These are phyloP conservation scores for Stenichneumon culpator DNA, from an alignment of 2,888 invertebrate species.

Conservation along the genomic window DNA sequence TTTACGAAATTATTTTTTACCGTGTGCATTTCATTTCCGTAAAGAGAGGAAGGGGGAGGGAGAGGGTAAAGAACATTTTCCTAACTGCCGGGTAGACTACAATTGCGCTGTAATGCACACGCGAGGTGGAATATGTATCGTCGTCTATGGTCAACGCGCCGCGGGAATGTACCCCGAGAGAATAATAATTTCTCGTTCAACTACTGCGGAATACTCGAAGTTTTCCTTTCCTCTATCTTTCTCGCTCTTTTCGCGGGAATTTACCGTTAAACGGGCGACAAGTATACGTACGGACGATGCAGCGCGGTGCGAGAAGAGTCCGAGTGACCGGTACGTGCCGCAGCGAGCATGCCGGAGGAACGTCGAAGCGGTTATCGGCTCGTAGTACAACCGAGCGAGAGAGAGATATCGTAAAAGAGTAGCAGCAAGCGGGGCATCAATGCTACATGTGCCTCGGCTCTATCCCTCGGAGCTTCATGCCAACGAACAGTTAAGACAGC, in stretches of 20 bases:
- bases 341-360: slow-evolving; percentile 40
- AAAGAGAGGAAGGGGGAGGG: no score
- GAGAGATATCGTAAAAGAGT: slow-evolving; percentile 19
- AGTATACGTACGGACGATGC: slow-evolving; percentile 21
- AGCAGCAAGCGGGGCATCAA: slow-evolving; percentile 34
- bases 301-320: background rate
- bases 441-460: slow-evolving; percentile 48
- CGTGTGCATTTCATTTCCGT: background rate
- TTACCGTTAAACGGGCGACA: slow-evolving; percentile 56
- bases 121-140: slow-evolving; percentile 11
- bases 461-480: slow-evolving; percentile 80
- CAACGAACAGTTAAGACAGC: slow-evolving; percentile 82
- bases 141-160: slow-evolving; percentile 17
- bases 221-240: slow-evolving; percentile 46
- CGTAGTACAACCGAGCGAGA: slow-evolving; percentile 24
- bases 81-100: background rate
- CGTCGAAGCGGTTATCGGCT: slow-evolving; percentile 48
- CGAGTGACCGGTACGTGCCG: slow-evolving; percentile 47
- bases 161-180: slow-evolving; percentile 35
- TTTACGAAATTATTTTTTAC: background rate
- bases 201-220: slow-evolving; percentile 30
- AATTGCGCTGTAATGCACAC: slow-evolving; percentile 4
- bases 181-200: slow-evolving; percentile 51
- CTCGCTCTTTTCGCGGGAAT: slow-evolving; percentile 43
- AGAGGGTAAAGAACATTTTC: background rate